Conservation (phyloP, 1,140 invertebrate species). For the Galleria mellonella region DNA sequence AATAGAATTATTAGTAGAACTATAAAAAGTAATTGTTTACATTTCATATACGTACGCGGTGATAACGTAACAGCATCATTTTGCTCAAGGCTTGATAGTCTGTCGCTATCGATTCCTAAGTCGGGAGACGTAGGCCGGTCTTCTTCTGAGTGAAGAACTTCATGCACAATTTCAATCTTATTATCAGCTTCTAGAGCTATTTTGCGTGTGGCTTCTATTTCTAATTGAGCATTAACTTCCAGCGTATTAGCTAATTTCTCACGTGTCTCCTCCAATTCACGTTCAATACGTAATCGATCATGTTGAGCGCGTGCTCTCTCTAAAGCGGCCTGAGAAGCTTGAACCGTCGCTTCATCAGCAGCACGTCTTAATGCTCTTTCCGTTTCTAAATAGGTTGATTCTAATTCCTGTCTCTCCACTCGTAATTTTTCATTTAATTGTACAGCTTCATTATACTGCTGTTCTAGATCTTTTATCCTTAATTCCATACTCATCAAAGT, state of each 20-base stretch:
- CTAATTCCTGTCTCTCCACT: constrained; percentile 48
- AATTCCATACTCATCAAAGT: constrained; percentile 30
- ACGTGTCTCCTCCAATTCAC: constrained; percentile 59
- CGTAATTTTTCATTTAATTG: constrained; percentile 39
- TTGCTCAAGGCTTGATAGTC: constrained; percentile 74
- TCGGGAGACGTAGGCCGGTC: constrained; percentile 73
- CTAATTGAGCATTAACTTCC: constrained; percentile 43
- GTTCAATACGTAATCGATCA: constrained; percentile 55
- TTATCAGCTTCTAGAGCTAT: constrained; percentile 31
- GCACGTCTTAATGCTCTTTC: constrained; percentile 52
- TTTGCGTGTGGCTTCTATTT: constrained; percentile 53
- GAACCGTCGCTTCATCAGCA: constrained; percentile 64
- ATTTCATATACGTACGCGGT: constrained; percentile 41
- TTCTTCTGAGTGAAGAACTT: constrained; percentile 42
- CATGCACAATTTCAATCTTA: constrained; percentile 37
- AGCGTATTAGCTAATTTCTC: constrained; percentile 38
- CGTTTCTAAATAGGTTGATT: constrained; percentile 49
- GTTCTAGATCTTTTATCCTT: constrained; percentile 38
- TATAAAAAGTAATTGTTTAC: background rate
- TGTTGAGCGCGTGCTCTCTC: constrained; percentile 63
- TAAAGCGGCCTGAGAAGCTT: constrained; percentile 67
- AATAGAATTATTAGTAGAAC: background rate
- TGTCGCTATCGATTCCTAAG: constrained; percentile 76
- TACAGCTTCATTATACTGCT: constrained; percentile 33
- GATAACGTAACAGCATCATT: constrained; percentile 55